phyloP scores from a whole-genome alignment of 2,797 vertebrate species.

The Heteromormyrus szaboi region DNA sequence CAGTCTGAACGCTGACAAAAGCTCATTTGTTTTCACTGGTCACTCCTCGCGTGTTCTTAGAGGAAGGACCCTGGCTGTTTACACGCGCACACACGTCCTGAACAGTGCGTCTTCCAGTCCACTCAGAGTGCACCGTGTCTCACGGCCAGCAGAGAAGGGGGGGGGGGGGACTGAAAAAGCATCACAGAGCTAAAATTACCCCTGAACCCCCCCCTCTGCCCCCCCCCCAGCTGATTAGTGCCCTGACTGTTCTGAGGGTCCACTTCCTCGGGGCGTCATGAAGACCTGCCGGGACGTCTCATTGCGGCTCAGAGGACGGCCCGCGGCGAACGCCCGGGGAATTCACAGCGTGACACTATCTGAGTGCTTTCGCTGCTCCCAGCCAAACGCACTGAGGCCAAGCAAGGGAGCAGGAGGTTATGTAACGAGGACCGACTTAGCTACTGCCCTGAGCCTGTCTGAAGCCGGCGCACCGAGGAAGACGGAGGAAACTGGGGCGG shows the following conservation, averaged over 20 bases:
- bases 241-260: neutral
- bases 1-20: neutral
- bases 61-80: neutral
- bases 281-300: neutral
- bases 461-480: neutral
- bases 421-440: constrained; percentile 3
- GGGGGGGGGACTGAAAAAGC: neutral
- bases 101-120: neutral
- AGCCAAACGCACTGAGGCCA: neutral
- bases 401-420: neutral
- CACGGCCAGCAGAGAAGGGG: neutral
- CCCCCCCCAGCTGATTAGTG: neutral
- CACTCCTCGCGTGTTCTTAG: neutral
- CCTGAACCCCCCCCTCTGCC: neutral
- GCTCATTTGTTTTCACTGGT: neutral
- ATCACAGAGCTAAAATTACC: neutral
- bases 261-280: neutral
- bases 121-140: neutral
- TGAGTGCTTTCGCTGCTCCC: neutral
- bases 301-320: neutral
- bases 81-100: neutral
- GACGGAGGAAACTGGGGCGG: neutral
- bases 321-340: no score
- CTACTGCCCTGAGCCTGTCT: neutral
- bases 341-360: neutral